Percentiles rank a stretch among this genome's conserved stretches.
Evolutionary conservation across 2,888 invertebrate genomes (phyloP).

Genomic region (Gastracanthus pulcherrimus): DNA sequence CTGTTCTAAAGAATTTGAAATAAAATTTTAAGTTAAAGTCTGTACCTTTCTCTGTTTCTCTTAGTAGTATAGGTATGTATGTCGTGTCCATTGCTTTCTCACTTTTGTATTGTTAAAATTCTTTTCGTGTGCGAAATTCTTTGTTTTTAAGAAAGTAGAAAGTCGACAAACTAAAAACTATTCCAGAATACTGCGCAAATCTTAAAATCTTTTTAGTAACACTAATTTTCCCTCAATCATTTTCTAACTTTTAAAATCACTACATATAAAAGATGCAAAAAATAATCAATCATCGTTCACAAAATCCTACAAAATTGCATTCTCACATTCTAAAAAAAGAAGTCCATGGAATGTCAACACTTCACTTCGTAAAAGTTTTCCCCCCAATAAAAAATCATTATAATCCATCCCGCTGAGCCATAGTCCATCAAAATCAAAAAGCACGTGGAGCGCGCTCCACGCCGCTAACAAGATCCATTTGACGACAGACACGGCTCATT

Average conservation of each 20-base stretch:
- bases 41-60: background rate
- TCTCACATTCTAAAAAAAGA: too few relatives aligned
- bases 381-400: too few relatives aligned
- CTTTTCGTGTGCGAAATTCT: background rate
- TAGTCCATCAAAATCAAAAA: background rate
- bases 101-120: background rate
- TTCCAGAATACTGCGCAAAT: background rate
- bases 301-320: too few relatives aligned
- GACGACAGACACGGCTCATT: background rate
- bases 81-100: too few relatives aligned
- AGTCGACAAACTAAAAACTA: background rate
- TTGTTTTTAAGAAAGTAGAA: background rate
- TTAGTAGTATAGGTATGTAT: background rate
- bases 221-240: background rate
- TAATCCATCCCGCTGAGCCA: too few relatives aligned
- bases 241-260: too few relatives aligned
- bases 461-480: background rate
- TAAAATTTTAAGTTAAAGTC: too few relatives aligned
- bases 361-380: too few relatives aligned
- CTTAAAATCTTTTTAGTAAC: background rate
- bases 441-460: background rate
- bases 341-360: too few relatives aligned
- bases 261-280: too few relatives aligned
- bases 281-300: too few relatives aligned
- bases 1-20: too few relatives aligned